Base-by-base conservation (phyloP, 2,888 invertebrate genomes). In the Fissipunctia ypsillon region DNA sequence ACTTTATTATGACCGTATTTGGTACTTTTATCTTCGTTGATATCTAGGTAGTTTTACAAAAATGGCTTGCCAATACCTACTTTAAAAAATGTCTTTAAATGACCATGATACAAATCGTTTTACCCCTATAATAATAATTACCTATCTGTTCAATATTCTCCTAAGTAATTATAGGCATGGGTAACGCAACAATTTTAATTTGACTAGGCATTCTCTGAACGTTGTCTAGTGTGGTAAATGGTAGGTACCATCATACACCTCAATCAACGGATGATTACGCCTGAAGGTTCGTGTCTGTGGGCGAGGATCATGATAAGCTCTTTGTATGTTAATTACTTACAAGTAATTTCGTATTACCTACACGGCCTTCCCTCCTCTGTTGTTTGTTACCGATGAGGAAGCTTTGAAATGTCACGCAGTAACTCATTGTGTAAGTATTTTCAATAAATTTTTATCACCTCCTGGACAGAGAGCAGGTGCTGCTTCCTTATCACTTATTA, bases 291-390 rank as follows among this genome's bases (percentile, higher is more conserved):
- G 88, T 88, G 89, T 3, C 50, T 0, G 89, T 84, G 64, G 91
- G 86, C 82, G 88, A 76, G 31, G n/a, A 80, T 61, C 81, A 43
- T 63, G 82, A 81, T 76, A 79, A 78, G 69, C 81, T 84, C 89
- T 90, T 93, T 93, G 93, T 93, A 92, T 93, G 92, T 83, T 89
- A 92, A 93, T 93, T 75, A 72, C 52, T 93, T 75, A 72, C 52
- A 52, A 67, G 59, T 80, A 80, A 88, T 87, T 90, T 77, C 77
- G 83, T 82, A 86, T 85, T 87, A 84, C 86, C 73, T 64, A 73
- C 77, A 80, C 41, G 79, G 28, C 77, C 87, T 80, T 78, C 66
- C 59, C 68, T 50, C 71, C 61, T 78, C 69, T 63, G 68, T 79
- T 16, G 35, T 63, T 79, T 16, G 35, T 63, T 56, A 56, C 59